Evolutionary conservation across 30 jellyfish, hydroid and myxozoan genomes (phyloP).

Genomic region (Cassiopea xamachana): DNA sequence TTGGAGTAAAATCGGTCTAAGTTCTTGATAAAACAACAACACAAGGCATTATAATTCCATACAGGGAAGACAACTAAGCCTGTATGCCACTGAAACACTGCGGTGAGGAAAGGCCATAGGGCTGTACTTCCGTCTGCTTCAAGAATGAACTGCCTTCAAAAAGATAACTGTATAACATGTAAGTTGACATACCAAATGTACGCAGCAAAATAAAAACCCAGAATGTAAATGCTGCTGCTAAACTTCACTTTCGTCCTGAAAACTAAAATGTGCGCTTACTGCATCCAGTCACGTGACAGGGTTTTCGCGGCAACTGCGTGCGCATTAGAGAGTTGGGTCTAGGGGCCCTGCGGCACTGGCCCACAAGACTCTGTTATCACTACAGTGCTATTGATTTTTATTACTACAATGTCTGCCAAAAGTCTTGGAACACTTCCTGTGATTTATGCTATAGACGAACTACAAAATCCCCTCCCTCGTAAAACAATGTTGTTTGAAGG

Average conservation of each 20-base stretch:
- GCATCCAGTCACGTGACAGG: conserved; percentile 81
- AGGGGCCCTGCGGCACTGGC: conserved; percentile 4
- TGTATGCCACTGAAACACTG: background rate
- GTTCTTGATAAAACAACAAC: background rate
- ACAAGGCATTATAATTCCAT: background rate
- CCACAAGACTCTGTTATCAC: conserved; percentile 22
- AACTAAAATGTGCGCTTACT: conserved; percentile 90
- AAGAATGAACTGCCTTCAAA: background rate
- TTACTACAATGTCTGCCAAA: background rate
- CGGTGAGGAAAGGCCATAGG: background rate
- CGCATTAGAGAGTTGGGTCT: conserved; percentile 58
- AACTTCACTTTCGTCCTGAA: conserved; percentile 74
- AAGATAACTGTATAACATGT: background rate
- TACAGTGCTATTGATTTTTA: background rate
- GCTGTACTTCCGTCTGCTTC: background rate
- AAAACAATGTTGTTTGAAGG: too few species aligned
- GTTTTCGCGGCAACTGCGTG: conserved; percentile 87
- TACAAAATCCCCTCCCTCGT: too few species aligned
- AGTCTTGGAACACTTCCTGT: too few species aligned
- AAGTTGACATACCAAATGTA: conserved; percentile 59
- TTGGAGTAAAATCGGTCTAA: background rate
- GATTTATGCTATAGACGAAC: too few species aligned
- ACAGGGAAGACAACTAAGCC: background rate
- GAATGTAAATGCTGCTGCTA: conserved; percentile 57
- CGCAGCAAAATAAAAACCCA: conserved; percentile 64